Base-by-base conservation (phyloP, 2,797 vertebrate species). In the Buphagus erythrorhynchus region DNA sequence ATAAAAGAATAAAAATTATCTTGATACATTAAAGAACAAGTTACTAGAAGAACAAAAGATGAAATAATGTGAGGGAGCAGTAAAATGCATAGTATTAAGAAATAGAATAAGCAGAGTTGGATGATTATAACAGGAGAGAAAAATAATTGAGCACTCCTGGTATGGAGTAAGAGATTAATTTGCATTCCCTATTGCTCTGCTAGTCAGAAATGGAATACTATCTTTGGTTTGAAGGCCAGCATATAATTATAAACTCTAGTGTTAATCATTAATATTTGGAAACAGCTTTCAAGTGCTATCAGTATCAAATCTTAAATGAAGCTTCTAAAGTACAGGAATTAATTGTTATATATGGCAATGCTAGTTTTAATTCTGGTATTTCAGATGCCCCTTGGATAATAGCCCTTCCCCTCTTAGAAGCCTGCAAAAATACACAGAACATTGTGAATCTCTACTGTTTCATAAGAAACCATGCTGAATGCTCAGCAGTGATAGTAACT, bases 1-100 rank as follows among this genome's bases (percentile, higher is more conserved):
- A 17, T 6, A 46, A 16, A 52, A 82, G 76, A 88, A 62, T 14
- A 31, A 28, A 38, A 85, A 71, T 14, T 35, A 6, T 22, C 72
- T 55, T 0, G 0, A n/a, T 65, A 63, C 76, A 36, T 13, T 20
- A 43, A 65, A 65, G 12, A 40, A 2, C 9, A 59, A 72, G 22
- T 31, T 13, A 16, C 10, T 20, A 3, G 68, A 90, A 83, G 38
- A 61, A 49, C 21, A 49, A 51, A 61, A 65, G 33, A 19, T 35
- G 29, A 94, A 76, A 42, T 69, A 77, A 21, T 40, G 36, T 12
- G 13, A 69, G 46, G n/a, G 19, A 73, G 20, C 24, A 40, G 43
- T 78, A 77, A 67, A 83, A 88, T 45, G 28, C 10, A 9, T 54
- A 51, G 25, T 21, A 49, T 43, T 61, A 55, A 69, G 31, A 79